Base-by-base conservation (phyloP, 2,113 vertebrate genomes). In the Leucosticte australis region DNA sequence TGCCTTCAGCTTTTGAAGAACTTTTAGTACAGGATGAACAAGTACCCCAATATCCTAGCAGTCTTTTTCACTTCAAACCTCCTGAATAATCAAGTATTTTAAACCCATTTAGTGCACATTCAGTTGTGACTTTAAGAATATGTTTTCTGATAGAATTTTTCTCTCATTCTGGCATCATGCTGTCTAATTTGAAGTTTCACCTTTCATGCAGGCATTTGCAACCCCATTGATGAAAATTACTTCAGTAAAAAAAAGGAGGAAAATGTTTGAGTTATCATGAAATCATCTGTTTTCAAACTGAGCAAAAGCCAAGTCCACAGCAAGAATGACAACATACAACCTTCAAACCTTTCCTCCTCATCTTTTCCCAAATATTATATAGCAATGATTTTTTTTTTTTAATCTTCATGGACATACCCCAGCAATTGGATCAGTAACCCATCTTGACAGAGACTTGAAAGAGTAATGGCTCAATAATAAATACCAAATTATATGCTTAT, bases 161-260 rank as follows among this genome's bases (percentile, higher is more conserved):
- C 55, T 92, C 49, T 74, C 26, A 37, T 50, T 78, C 62, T 96
- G 65, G 27, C 18, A 11, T 89, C 7, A 0, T 76, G 74, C 76
- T 70, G 57, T 98, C 97, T 99, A 98, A 99, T 98, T 96, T 97
- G 55, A 96, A 98, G 95, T 98, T 98, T 98, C 96, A 93, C 98
- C 97, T 98, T 98, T 98, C 97, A 97, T 98, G 92, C 96, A 99
- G 99, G 98, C 97, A 94, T 97, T 97, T 97, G 97, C 98, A 96
- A 94, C 95, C 95, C 96, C 97, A 97, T 24, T 97, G 97, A 99
- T 98, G 98, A 99, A 98, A 98, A 94, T 97, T 90, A 98, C 97
- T 97, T 98, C 97, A 96, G 96, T 97, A 97, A 98, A 98, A 97
- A 98, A 99, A 98, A 98, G 98, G 96, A 99, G 98, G 97, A 99